phyloP scores from a whole-genome alignment of 2,888 invertebrate species.

The Neocrepidodera transversa region DNA sequence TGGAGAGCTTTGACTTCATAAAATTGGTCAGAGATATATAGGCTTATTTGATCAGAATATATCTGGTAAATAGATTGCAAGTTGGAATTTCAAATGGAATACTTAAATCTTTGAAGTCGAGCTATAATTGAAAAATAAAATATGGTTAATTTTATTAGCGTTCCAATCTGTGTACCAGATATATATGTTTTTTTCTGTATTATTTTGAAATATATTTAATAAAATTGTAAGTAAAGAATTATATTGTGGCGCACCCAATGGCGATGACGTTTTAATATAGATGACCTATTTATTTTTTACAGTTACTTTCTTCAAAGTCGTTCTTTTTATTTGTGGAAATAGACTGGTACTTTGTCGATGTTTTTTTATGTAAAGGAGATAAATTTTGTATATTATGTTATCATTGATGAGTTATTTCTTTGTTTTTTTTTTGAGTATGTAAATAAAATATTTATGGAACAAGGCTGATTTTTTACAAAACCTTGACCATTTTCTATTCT shows the following conservation, averaged over 20 bases:
- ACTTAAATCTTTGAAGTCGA: too few relatives aligned
- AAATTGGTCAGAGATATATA: too few relatives aligned
- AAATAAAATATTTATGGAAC: slow-evolving; percentile 43
- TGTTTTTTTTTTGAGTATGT: slow-evolving; percentile 39
- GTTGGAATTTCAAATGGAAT: too few relatives aligned
- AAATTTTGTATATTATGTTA: slow-evolving; percentile 21
- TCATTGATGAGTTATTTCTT: slow-evolving; percentile 28
- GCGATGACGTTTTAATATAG: neutral
- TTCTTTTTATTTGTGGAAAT: slow-evolving; percentile 7
- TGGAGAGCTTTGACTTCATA: too few relatives aligned
- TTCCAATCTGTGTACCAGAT: too few relatives aligned
- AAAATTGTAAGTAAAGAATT: neutral
- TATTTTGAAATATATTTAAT: neutral
- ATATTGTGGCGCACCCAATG: neutral
- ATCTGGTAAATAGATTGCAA: too few relatives aligned
- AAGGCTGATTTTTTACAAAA: too few relatives aligned
- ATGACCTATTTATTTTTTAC: neutral
- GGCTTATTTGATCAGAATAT: too few relatives aligned
- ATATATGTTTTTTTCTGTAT: neutral
- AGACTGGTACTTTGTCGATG: slow-evolving; percentile 9
- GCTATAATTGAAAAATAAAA: too few relatives aligned
- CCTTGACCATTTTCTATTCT: neutral
- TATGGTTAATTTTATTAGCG: too few relatives aligned
- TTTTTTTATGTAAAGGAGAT: slow-evolving; percentile 14
- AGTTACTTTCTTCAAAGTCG: too few relatives aligned